phyloP scores from a whole-genome alignment of 92 coral and sea anemone genomes.

The Zoanthus gigantus region DNA sequence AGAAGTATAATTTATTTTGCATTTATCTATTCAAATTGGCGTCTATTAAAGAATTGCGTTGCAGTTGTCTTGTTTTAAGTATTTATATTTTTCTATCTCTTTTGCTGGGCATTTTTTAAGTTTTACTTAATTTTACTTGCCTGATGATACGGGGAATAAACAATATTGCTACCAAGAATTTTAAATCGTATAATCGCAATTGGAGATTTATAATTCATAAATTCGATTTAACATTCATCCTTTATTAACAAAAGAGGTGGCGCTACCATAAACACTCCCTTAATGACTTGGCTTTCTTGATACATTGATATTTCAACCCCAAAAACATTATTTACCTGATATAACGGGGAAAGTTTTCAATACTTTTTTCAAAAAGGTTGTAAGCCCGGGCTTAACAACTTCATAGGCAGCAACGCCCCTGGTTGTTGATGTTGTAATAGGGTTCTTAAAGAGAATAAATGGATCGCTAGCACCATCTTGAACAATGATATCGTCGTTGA shows the following conservation, averaged over 20 bases:
- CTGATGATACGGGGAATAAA: not conserved
- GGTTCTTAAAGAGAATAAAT: too few species aligned
- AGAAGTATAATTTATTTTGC: too few species aligned
- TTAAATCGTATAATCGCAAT: not conserved
- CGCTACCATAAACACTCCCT: not conserved
- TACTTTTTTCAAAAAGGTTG: too few species aligned
- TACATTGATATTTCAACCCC: slow-evolving; percentile 7
- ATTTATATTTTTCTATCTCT: not conserved
- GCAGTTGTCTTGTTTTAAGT: not conserved
- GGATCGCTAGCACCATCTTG: too few species aligned
- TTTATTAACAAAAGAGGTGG: slow-evolving; percentile 2
- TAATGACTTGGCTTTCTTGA: not conserved
- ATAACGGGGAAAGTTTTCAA: too few species aligned
- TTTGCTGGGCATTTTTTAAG: not conserved
- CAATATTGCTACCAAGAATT: not conserved
- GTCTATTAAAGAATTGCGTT: not conserved
- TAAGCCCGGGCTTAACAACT: too few species aligned
- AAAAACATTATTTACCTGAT: not conserved
- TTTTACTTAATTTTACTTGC: not conserved
- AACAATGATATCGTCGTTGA: too few species aligned
- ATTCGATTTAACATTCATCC: not conserved
- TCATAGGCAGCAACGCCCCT: too few species aligned
- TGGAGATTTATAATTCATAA: not conserved
- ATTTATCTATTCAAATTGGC: too few species aligned
- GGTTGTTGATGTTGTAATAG: too few species aligned